These are phyloP conservation scores for Hippopotamus amphibius DNA, from an alignment of 2,113 vertebrate species.

Conservation along the genomic window DNA sequence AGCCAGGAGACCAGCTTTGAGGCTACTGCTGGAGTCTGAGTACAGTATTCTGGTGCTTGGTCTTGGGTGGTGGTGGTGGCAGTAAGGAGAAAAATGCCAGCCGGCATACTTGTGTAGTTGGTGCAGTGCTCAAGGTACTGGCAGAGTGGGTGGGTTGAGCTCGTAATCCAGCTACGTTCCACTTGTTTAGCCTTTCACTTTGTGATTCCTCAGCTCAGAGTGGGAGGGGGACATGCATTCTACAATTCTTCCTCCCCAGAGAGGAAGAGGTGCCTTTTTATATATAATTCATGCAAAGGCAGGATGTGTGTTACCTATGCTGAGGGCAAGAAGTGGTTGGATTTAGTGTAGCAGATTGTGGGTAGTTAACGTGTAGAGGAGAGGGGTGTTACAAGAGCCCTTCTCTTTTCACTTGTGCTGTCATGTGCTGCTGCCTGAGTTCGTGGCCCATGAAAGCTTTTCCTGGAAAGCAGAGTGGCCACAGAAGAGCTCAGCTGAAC, in stretches of 20 bases:
- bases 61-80: background rate
- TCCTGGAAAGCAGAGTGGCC: conserved; percentile 64
- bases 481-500: conserved; percentile 53
- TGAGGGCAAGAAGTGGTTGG: background rate
- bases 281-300: background rate
- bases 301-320: background rate
- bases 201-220: background rate
- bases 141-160: background rate
- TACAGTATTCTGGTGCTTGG: background rate
- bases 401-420: conserved; percentile 20
- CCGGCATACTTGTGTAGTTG: background rate
- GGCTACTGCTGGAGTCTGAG: background rate
- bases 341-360: background rate
- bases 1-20: background rate
- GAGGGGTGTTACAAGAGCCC: background rate
- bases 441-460: conserved; percentile 74
- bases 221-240: background rate
- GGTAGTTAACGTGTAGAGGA: background rate
- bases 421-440: conserved; percentile 50
- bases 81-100: background rate
- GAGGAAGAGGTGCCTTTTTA: background rate
- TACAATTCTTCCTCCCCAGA: background rate
- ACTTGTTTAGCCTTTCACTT: background rate
- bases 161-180: background rate
- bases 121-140: background rate